Evolutionary conservation across 2,888 invertebrate species (phyloP), one percentile per base, ranked within the genome.

Genomic region (Philereme vetulata): DNA sequence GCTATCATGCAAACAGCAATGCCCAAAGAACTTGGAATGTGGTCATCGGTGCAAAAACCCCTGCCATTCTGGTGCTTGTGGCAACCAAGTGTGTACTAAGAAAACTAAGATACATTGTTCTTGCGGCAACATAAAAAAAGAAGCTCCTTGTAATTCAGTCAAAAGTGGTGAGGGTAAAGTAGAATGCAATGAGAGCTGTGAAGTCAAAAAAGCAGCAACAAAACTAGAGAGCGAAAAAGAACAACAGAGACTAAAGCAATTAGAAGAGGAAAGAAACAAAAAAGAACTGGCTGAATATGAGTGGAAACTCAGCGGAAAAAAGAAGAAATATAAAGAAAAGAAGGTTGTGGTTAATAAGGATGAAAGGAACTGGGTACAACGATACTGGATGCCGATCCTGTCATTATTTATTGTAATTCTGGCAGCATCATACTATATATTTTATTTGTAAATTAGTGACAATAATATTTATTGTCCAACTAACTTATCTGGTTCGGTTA

Each of bases 21-120:
- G 98, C 77, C 96, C 97, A 0, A 96, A 95, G 88, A 95, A 97
- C 95, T 94, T 96, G 79, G 82, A 94, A 5, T 98, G 98, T 85
- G 96, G 97, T 0, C 98, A 98, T 85, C 95, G 96, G 5, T 97
- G 97, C 79, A 88, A 93, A 40, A 89, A 94, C 5, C 90, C 93
- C 45, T 97, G 97, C 72, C 97, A 97, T 78, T 87, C 94, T 0
- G 96, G 96, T 0, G 74, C 82, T 0, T 98, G 97, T 77, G 93
- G 93, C 0, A 93, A 93, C 65, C 94, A 95, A 63, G 80, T 87
- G 0, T 98, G 98, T 78, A 94, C 93, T 57, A 96, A 96, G 77
- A 97, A 96, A 81, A 94, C 97, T 0, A 96, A 96, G 81, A 85
- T 97, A 0, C 92, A 93, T 59, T 98, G 98, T 73, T 86, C 93